Evolutionary conservation across 2,888 invertebrate genomes (phyloP).

Genomic region (Ornithoptera alexandrae): DNA sequence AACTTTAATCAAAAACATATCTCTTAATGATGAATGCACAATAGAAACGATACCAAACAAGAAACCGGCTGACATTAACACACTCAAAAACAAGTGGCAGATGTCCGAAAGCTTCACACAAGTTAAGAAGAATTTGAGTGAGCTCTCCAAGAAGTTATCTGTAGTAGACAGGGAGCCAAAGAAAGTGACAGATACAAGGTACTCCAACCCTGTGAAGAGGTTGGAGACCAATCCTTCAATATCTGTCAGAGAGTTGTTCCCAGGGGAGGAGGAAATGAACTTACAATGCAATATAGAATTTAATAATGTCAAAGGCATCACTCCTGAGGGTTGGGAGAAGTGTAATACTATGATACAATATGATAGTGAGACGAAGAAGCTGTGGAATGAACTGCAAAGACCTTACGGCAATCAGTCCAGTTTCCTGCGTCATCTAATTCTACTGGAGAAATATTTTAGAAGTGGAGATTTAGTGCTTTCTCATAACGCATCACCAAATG

Average conservation of each 20-base stretch:
- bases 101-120: slow-evolving; percentile 75
- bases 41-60: slow-evolving; percentile 78
- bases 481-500: slow-evolving; percentile 86
- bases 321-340: slow-evolving; percentile 92
- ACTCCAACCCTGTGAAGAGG: slow-evolving; percentile 82
- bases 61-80: slow-evolving; percentile 68
- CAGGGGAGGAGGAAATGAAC: slow-evolving; percentile 90
- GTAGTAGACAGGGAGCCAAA: slow-evolving; percentile 63
- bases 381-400: slow-evolving; percentile 91
- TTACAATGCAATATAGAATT: slow-evolving; percentile 88
- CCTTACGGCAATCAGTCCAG: slow-evolving; percentile 94
- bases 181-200: slow-evolving; percentile 63
- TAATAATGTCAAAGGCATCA: slow-evolving; percentile 83
- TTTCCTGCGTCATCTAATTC: slow-evolving; percentile 88
- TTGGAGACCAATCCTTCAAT: slow-evolving; percentile 90
- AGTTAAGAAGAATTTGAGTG: slow-evolving; percentile 74
- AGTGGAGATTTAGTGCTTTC: slow-evolving; percentile 88
- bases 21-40: slow-evolving; percentile 81
- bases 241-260: slow-evolving; percentile 89
- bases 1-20: slow-evolving; percentile 61
- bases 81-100: slow-evolving; percentile 76
- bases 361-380: slow-evolving; percentile 87
- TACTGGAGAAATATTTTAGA: slow-evolving; percentile 91
- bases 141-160: slow-evolving; percentile 65
- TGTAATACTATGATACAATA: slow-evolving; percentile 89